These are phyloP conservation scores for Candidula unifasciata DNA, from an alignment of 2,888 invertebrate genomes.

Conservation along the genomic window DNA sequence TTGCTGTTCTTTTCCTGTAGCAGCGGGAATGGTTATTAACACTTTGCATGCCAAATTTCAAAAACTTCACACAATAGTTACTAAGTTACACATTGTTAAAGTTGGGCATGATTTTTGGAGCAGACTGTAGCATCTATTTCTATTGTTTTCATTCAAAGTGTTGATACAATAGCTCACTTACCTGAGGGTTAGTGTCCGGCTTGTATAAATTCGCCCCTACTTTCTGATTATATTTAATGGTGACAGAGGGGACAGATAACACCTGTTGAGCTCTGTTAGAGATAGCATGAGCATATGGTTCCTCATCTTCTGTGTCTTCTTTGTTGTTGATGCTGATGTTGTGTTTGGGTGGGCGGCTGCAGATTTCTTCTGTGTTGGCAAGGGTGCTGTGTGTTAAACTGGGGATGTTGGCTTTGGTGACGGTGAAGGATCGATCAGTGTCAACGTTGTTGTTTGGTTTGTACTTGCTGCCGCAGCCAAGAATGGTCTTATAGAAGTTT, in stretches of 20 bases:
- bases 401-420: not conserved
- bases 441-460: not conserved
- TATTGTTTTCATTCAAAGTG: not conserved
- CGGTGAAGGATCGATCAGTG: not conserved
- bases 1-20: no score
- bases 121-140: no score
- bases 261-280: constrained; percentile 42
- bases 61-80: no score
- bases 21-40: no score
- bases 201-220: constrained; percentile 48
- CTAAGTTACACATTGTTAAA: no score
- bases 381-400: not conserved
- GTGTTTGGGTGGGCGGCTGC: not conserved
- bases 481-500: constrained; percentile 16
- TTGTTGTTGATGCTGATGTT: not conserved
- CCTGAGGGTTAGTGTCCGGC: constrained; percentile 51
- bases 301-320: not conserved
- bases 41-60: no score
- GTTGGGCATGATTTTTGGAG: no score
- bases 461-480: constrained; percentile 15
- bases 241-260: constrained; percentile 35
- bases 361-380: not conserved
- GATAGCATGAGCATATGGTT: not conserved
- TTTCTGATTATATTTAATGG: constrained; percentile 52
- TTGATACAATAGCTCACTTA: not conserved